Conservation (phyloP, 35 echinoderm and acorn worm species). For the Anneissia japonica region DNA sequence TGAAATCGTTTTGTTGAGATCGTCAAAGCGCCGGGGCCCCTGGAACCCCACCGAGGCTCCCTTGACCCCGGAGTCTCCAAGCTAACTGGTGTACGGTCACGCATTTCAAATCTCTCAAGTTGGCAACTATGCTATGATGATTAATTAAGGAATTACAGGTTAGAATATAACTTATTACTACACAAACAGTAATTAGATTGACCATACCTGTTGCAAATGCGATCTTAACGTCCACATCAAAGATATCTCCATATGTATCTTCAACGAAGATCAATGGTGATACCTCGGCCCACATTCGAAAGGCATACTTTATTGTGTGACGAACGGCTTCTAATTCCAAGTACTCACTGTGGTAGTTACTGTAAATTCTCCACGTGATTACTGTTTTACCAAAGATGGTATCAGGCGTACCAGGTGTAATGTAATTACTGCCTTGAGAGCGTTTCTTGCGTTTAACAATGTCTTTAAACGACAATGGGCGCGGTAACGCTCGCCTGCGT, state of each 20-base stretch:
- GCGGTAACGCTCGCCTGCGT: background rate
- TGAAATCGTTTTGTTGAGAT: too few relatives aligned
- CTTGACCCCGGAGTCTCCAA: too few relatives aligned
- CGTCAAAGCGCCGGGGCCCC: too few relatives aligned
- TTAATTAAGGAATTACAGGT: too few relatives aligned
- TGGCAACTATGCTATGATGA: too few relatives aligned
- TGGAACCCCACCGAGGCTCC: too few relatives aligned
- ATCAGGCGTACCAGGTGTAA: background rate
- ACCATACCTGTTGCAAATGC: constrained; percentile 51
- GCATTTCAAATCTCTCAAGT: too few relatives aligned
- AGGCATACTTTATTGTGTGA: constrained; percentile 45
- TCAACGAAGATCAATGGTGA: constrained; percentile 68
- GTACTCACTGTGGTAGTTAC: constrained; percentile 22
- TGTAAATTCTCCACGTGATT: constrained; percentile 70
- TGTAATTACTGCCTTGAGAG: background rate
- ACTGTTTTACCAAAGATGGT: too few relatives aligned
- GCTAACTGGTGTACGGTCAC: too few relatives aligned
- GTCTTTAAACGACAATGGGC: background rate
- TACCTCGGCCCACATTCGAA: constrained; percentile 86
- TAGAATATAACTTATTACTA: too few relatives aligned
- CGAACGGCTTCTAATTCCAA: background rate
- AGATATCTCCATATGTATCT: constrained; percentile 26
- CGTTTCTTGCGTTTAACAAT: background rate
- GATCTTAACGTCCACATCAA: constrained; percentile 70
- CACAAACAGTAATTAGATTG: too few relatives aligned